Evolutionary conservation across 2,797 vertebrate species (phyloP).

Genomic region (Otus scops): DNA sequence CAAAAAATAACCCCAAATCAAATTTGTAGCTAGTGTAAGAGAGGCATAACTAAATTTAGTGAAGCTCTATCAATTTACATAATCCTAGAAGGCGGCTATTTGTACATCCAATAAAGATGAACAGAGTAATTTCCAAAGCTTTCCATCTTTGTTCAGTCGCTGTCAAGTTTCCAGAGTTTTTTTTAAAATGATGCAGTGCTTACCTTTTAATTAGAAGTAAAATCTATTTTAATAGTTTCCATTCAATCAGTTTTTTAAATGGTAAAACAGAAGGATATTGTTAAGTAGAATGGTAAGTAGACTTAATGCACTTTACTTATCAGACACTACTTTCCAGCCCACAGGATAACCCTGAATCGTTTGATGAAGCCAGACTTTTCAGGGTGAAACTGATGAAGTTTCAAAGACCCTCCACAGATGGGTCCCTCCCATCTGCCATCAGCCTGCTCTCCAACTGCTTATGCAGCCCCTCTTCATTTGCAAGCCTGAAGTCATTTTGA

Average conservation of each 20-base stretch:
- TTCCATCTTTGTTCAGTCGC: neutral
- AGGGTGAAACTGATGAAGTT: neutral
- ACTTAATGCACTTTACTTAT: neutral
- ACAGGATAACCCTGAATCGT: neutral
- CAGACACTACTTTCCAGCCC: neutral
- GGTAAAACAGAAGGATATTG: neutral
- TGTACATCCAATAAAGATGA: neutral
- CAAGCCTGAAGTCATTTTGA: neutral
- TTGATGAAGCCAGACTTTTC: neutral
- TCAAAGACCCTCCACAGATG: neutral
- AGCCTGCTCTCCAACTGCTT: neutral
- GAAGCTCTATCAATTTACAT: neutral
- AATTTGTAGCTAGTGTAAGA: neutral
- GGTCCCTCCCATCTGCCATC: neutral
- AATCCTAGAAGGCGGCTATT: neutral
- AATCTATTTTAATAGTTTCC: neutral
- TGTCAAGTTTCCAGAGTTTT: neutral
- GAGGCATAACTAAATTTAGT: neutral
- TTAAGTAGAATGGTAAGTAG: neutral
- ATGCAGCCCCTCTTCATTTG: neutral
- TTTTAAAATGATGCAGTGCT: neutral
- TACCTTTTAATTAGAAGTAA: constrained; percentile 3
- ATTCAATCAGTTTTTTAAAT: neutral
- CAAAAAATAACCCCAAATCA: neutral
- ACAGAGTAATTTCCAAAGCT: neutral